Evolutionary conservation across 2,797 vertebrate genomes (phyloP).

Genomic region (Phrynocephalus vlangalii): DNA sequence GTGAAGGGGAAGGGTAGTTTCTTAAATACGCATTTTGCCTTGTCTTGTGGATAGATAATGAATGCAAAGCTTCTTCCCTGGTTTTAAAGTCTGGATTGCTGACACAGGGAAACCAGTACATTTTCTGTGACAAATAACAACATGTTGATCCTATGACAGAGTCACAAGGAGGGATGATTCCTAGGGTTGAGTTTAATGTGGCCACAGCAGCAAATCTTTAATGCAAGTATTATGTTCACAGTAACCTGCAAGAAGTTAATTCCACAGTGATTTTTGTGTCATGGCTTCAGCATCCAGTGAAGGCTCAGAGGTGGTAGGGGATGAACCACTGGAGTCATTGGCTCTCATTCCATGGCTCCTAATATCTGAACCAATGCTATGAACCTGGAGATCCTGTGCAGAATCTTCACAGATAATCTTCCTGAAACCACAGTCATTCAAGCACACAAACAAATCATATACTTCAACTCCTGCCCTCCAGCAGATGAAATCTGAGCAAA

Average conservation of each 20-base stretch:
- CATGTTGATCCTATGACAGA: constrained; percentile 67
- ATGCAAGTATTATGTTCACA: neutral
- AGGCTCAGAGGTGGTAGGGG: too few relatives aligned
- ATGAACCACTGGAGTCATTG: neutral
- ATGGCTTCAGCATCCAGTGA: neutral
- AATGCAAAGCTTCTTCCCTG: constrained; percentile 75
- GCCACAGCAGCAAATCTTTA: neutral
- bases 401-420: neutral
- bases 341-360: neutral
- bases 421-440: neutral
- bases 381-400: neutral
- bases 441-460: too few relatives aligned
- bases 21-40: constrained; percentile 68
- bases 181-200: neutral
- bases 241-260: neutral
- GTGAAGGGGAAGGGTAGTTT: constrained; percentile 65
- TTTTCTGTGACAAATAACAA: constrained; percentile 70
- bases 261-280: neutral
- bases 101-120: constrained; percentile 69
- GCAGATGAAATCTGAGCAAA: neutral
- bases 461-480: too few relatives aligned
- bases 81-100: constrained; percentile 71
- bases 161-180: constrained; percentile 54
- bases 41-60: constrained; percentile 71
- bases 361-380: neutral